A percentile compares a stretch with the other conserved stretches of the same genome.
Conservation (phyloP, 2,797 vertebrate genomes). For the Eulemur mongoz region DNA sequence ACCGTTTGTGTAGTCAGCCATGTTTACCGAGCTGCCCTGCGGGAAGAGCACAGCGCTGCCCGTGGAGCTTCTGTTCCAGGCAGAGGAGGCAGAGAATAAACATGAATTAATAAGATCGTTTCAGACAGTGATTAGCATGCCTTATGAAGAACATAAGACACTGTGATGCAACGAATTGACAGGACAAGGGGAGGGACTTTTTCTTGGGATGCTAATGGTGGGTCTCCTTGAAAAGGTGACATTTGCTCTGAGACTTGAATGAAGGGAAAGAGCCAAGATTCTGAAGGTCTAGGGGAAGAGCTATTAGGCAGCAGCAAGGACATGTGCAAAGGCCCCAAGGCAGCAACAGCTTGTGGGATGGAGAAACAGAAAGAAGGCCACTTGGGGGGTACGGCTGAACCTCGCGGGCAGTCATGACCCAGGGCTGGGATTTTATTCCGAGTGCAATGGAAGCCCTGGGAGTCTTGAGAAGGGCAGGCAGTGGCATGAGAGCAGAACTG, state of each 20-base stretch:
- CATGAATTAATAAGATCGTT: background rate
- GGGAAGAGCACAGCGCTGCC: background rate
- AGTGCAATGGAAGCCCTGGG: background rate
- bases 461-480: background rate
- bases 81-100: background rate
- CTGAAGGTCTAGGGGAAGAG: background rate
- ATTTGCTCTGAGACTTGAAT: background rate
- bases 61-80: fast-evolving
- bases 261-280: background rate
- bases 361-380: background rate
- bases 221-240: background rate
- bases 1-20: background rate
- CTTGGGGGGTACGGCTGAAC: fast-evolving
- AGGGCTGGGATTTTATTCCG: background rate
- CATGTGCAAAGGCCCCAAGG: background rate
- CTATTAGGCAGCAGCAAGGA: fast-evolving
- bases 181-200: background rate
- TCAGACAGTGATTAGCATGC: background rate
- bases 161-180: background rate
- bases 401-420: fast-evolving
- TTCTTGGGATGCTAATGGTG: background rate
- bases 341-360: background rate
- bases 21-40: fast-evolving
- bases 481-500: fast-evolving
- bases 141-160: fast-evolving